Conservation (phyloP, 2,888 invertebrate species). For the Acronicta alni region DNA sequence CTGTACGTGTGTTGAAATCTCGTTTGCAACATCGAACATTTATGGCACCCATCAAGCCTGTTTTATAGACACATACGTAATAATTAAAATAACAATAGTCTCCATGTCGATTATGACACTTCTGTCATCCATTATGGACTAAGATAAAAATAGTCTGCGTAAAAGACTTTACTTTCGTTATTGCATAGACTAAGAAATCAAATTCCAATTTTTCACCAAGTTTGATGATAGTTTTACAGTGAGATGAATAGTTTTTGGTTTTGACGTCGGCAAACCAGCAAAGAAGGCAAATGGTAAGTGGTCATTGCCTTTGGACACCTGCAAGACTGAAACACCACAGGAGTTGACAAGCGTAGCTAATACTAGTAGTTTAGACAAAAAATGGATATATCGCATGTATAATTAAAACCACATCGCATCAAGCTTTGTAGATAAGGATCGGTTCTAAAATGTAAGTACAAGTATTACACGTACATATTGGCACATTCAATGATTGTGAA, state of each 20-base stretch:
- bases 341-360: too few species aligned
- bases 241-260: not conserved
- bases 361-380: not conserved
- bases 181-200: constrained; percentile 2
- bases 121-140: constrained; percentile 27
- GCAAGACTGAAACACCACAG: too few species aligned
- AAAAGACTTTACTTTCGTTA: constrained; percentile 27
- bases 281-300: too few species aligned
- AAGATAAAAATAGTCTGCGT: constrained; percentile 31
- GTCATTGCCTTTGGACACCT: too few species aligned
- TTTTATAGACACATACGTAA: constrained; percentile 47
- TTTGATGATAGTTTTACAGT: too few species aligned
- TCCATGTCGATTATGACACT: constrained; percentile 47
- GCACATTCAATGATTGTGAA: constrained; percentile 40
- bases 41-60: constrained; percentile 37
- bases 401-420: constrained; percentile 4
- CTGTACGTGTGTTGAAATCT: constrained; percentile 40
- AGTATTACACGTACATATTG: constrained; percentile 23
- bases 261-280: not conserved
- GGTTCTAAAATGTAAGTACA: constrained; percentile 24
- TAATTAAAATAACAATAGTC: constrained; percentile 58
- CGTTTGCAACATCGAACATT: constrained; percentile 43
- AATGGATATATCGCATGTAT: not conserved
- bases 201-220: too few species aligned
- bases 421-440: constrained; percentile 19